A percentile compares a stretch with the other conserved stretches of the same genome.
phyloP scores from a whole-genome alignment of 2,888 invertebrate species.

The Leptinotarsa juncta region DNA sequence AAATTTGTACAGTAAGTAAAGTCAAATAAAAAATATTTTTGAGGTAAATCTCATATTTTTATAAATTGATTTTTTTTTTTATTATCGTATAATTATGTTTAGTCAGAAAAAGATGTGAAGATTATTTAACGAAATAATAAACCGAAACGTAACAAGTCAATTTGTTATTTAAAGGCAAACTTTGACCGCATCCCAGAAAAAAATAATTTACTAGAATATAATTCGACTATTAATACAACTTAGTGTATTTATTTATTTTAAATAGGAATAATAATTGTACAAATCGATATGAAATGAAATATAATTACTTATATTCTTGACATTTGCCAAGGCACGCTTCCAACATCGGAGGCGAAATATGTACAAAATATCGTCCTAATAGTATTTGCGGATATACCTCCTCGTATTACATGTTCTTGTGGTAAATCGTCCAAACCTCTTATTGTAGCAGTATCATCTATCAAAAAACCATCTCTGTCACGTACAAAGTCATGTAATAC shows the following conservation, averaged over 20 bases:
- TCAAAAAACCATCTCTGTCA: conserved; percentile 34
- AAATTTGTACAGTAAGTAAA: conserved; percentile 22
- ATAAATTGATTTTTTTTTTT: conserved; percentile 1
- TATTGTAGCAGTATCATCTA: conserved; percentile 30
- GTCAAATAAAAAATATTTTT: conserved; percentile 16
- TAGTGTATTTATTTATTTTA: conserved; percentile 25
- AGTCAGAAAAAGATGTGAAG: conserved; percentile 22
- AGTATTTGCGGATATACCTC: conserved; percentile 25
- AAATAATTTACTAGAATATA: conserved; percentile 18
- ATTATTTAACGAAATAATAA: conserved; percentile 23
- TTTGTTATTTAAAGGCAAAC: conserved; percentile 25
- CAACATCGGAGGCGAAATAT: conserved; percentile 27
- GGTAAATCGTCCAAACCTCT: conserved; percentile 22
- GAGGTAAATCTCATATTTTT: conserved; percentile 1
- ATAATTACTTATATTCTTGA: conserved; percentile 29
- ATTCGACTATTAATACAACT: conserved; percentile 23
- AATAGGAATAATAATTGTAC: conserved; percentile 23
- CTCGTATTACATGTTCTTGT: conserved; percentile 23
- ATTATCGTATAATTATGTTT: conserved; percentile 20
- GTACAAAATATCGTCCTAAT: conserved; percentile 28
- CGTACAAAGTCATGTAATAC: conserved; percentile 41
- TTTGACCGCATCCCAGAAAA: conserved; percentile 13
- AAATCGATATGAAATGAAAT: conserved; percentile 27
- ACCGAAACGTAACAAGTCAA: conserved; percentile 20
- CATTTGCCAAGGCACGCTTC: conserved; percentile 33